Base-by-base conservation (phyloP, 64 coral and sea anemone genomes). In the Montipora foliosa region DNA sequence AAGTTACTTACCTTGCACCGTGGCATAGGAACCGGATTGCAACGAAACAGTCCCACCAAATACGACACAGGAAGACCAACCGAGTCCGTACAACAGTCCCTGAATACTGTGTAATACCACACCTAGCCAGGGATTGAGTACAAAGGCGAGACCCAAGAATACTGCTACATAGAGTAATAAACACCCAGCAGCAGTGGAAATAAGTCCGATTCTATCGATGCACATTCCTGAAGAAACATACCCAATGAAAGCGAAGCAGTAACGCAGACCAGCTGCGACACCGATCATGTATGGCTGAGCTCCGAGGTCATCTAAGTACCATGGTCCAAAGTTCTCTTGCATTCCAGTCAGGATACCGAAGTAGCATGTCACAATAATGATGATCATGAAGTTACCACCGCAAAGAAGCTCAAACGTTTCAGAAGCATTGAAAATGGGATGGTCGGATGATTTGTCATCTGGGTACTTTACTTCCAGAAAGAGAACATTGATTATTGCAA, bases 221-320 rank as follows among this genome's bases (percentile, higher is more conserved):
- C 89, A 17, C 1, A 62, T 59, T 60, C 64, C 74, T 21, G 92
- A 94, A 5, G 81, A 17, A 25, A 89, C 47, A 8, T 89, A 94
- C 37, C 72, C 81, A 0, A 82, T 14, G 1, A 83, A 71, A 4
- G 87, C 87, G 1, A 94, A 6, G 2, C 51, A 74, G 51, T 94
- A 83, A 19, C 88, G 92, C 3, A 94, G 22, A n/a, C 92, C 92
- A 44, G 86, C 60, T 8, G 92, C 92, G 1, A 89, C 19, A 0
- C 92, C 92, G 1, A 94, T 45, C 49, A 88, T 66, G 8, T 89
- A 82, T 15, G 92, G 87, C 47, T 71, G 8, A 11, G 69, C 87
- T 37, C 92, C 92, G 17, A 94, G 78, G 48, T 94, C 92, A 80
- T 94, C 87, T 8, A 94, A 11, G 55, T 77, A 89, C 92, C 92